Conservation (phyloP, 2,797 vertebrate genomes). For the Antennarius maculatus region DNA sequence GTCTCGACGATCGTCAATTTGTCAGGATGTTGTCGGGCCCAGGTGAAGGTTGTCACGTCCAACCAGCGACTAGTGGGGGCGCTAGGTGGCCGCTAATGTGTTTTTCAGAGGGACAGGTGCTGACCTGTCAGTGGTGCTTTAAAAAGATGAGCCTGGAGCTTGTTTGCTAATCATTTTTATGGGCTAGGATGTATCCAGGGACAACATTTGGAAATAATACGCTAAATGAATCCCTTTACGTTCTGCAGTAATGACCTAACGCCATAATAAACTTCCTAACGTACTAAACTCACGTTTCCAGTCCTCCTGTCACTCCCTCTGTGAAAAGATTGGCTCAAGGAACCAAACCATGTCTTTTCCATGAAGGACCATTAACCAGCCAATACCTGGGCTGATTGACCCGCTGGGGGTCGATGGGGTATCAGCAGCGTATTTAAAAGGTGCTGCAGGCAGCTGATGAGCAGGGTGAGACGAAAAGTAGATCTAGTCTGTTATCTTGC, state of each 20-base stretch:
- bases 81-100: slow-evolving; percentile 41
- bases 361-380: slow-evolving; percentile 21
- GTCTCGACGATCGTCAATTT: slow-evolving; percentile 61
- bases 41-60: slow-evolving; percentile 47
- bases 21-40: slow-evolving; percentile 52
- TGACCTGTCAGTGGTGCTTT: slow-evolving; percentile 39
- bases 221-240: slow-evolving; percentile 48
- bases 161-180: slow-evolving; percentile 64
- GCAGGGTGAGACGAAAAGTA: slow-evolving; percentile 14
- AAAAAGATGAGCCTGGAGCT: slow-evolving; percentile 47
- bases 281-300: slow-evolving; percentile 38
- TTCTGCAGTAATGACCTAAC: slow-evolving; percentile 40
- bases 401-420: slow-evolving; percentile 20
- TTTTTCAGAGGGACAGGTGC: slow-evolving; percentile 58
- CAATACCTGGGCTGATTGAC: slow-evolving; percentile 29
- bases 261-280: slow-evolving; percentile 46
- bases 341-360: slow-evolving; percentile 17
- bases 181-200: slow-evolving; percentile 43
- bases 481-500: no score
- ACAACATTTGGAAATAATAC: slow-evolving; percentile 51
- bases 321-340: slow-evolving; percentile 25
- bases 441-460: slow-evolving; percentile 34
- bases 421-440: slow-evolving; percentile 16
- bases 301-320: slow-evolving; percentile 25
- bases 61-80: slow-evolving; percentile 48